phyloP scores from a whole-genome alignment of 2,113 vertebrate genomes.

The Paedocypris sp. region DNA sequence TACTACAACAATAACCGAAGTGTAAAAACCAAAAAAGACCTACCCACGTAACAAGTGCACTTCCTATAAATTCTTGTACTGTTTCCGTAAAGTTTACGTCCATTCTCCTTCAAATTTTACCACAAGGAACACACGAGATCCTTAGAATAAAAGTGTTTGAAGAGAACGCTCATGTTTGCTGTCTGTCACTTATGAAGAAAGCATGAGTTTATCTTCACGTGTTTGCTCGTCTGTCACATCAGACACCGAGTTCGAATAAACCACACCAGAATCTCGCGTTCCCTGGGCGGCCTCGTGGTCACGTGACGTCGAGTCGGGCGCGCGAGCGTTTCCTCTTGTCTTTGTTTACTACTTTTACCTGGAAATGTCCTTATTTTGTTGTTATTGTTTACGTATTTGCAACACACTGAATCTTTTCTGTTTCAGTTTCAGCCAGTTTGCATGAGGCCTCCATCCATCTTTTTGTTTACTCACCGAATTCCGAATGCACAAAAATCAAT shows the following conservation, averaged over 20 bases:
- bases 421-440: no score
- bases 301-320: background rate
- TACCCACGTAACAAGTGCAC: constrained; percentile 68
- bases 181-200: background rate
- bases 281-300: constrained; percentile 13
- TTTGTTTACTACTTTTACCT: no score
- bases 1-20: no score
- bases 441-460: no score
- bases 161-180: background rate
- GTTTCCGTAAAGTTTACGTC: constrained; percentile 53
- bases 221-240: constrained; percentile 13
- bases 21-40: no score
- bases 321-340: background rate
- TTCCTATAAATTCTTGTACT: constrained; percentile 65
- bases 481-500: no score
- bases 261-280: constrained; percentile 57
- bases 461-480: no score
- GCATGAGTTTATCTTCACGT: constrained; percentile 3
- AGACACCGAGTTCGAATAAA: constrained; percentile 32
- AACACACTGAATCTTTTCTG: no score
- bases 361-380: no score
- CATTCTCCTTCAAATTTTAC: constrained; percentile 43
- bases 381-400: no score
- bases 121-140: background rate
- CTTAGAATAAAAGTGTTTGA: background rate